Base-by-base conservation (phyloP, 1,140 invertebrate genomes). In the Homarus americanus region DNA sequence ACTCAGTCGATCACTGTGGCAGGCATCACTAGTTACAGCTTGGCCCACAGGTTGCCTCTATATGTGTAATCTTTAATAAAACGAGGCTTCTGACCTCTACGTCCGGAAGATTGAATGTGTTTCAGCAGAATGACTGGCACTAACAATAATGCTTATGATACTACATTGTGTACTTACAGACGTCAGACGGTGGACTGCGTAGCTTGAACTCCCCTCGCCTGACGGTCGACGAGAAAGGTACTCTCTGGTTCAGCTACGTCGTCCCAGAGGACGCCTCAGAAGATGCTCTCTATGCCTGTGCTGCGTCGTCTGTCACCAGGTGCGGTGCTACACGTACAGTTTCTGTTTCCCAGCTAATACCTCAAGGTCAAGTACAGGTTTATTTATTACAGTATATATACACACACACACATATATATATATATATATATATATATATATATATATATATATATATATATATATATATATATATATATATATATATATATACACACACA, bases 221-320 rank as follows among this genome's bases (percentile, higher is more conserved):
- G 28, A 94, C 94, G 24, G 93, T 94, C 36, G 94, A 94, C 89
- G 94, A 93, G 15, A 93, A 94, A 75, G 94, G 94, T 17, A 92
- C 93, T 5, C 85, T 94, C 12, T 94, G 94, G 83, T 94, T 94
- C 92, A 94, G 94, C 5, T 94, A 94, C 91, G 93, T 94, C 2
- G 94, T 93, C 12, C 66, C 66, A 9, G 87, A 92, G 24, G 94
- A 94, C 91, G 93, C 93, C 12, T 91, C 93, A 15, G 93, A 93
- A 53, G 94, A 94, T 82, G 87, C 93, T n/a, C 78, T 92, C 32
- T 94, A 94, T 92, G 94, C 94, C 34, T 94, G 94, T 78, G 94
- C 93, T 75, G 94, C 94, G 20, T 94, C 94, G 34, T 94, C 94
- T 34, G 85, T 93, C 66, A 94, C 94, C 84, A 91, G 93, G 89